phyloP scores from a whole-genome alignment of 1,140 invertebrate genomes.

The Cydia pomonella region DNA sequence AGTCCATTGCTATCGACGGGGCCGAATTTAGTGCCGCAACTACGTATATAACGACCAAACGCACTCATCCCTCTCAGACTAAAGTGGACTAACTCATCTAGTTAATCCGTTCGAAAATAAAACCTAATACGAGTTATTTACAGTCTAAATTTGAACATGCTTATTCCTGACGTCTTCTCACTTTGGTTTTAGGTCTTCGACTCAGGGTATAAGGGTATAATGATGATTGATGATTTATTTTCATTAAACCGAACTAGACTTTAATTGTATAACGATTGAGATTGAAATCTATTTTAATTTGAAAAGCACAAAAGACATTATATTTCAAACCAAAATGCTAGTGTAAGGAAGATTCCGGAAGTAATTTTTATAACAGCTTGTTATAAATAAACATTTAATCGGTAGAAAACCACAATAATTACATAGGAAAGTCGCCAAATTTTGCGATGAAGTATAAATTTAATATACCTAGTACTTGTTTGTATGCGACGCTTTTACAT shows the following conservation, averaged over 20 bases:
- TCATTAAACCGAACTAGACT: not conserved
- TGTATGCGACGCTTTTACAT: not conserved
- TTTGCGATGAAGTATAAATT: not conserved
- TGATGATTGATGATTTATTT: not conserved
- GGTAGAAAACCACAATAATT: constrained; percentile 2
- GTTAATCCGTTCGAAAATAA: not conserved
- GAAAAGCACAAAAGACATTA: not conserved
- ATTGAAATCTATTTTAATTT: not conserved
- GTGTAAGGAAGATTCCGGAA: not conserved
- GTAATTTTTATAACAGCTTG: not conserved
- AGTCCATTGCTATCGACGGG: constrained; percentile 20
- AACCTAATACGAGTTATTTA: not conserved
- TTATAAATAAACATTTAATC: not conserved
- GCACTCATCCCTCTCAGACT: not conserved
- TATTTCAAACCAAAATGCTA: not conserved
- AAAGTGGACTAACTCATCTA: constrained; percentile 1
- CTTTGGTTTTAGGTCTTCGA: not conserved
- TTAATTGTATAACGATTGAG: not conserved
- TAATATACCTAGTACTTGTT: not conserved
- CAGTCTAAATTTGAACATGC: not conserved
- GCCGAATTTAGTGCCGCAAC: constrained; percentile 20
- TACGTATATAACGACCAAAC: constrained; percentile 6
- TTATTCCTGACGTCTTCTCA: not conserved
- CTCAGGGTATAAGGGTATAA: not conserved
- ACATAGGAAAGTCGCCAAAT: not conserved